Percentiles rank a stretch among this genome's conserved stretches.
Conservation (phyloP, 2,888 invertebrate species). For the Diaphora mendica region DNA sequence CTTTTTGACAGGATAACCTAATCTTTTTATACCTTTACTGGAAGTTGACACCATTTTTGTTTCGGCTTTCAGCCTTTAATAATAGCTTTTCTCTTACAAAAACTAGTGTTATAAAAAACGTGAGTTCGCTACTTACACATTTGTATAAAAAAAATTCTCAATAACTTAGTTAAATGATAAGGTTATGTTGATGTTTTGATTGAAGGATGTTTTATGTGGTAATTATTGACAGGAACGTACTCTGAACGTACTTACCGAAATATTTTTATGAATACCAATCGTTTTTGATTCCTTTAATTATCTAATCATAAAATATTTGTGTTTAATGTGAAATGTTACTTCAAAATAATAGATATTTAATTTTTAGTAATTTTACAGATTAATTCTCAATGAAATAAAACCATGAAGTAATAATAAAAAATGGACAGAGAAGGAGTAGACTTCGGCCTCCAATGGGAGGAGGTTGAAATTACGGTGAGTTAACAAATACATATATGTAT, state of each 20-base stretch:
- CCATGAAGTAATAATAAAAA: constrained; percentile 56
- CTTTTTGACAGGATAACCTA: constrained; percentile 83
- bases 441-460: constrained; percentile 81
- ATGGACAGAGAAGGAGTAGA: constrained; percentile 78
- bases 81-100: constrained; percentile 50
- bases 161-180: constrained; percentile 57
- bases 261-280: background rate
- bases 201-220: constrained; percentile 55
- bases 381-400: constrained; percentile 55
- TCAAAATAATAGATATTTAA: background rate
- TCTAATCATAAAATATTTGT: no score
- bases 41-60: constrained; percentile 83
- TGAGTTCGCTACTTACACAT: constrained; percentile 10
- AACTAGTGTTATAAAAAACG: constrained; percentile 19
- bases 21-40: constrained; percentile 55
- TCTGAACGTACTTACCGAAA: background rate
- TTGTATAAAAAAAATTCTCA: constrained; percentile 2
- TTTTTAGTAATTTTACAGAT: constrained; percentile 6
- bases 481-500: no score
- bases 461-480: constrained; percentile 75
- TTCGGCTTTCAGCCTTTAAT: constrained; percentile 66
- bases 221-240: constrained; percentile 29
- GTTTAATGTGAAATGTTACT: background rate
- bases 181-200: constrained; percentile 87
- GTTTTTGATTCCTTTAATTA: background rate